Evolutionary conservation across 2,797 vertebrate genomes (phyloP), one percentile per base, ranked within the genome.

Genomic region (Buceros bicornis): DNA sequence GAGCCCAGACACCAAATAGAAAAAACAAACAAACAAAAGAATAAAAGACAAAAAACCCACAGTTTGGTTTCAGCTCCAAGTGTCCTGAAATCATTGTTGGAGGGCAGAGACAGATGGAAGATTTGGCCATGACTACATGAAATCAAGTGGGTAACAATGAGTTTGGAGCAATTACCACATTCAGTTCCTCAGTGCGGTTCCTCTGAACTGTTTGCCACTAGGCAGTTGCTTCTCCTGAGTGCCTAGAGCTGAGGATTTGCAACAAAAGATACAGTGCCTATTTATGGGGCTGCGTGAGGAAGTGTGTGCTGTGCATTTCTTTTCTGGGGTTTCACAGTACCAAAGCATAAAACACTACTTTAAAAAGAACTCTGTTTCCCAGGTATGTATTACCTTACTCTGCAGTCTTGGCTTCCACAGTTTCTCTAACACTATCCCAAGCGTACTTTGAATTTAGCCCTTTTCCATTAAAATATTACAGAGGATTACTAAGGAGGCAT

Each of bases 41-140:
- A 13, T 2, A 14, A 13, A 26, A 42, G 8, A 65, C 12, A 40
- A 61, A 57, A 26, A 33, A 16, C 1, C 8, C 64, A 33, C 31
- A 60, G 58, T 85, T 92, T 95, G 69, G 66, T 86, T 97, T 97
- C 90, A 94, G 71, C 76, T 97, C n/a, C 31, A 84, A 94, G 57
- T 92, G 72, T 95, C 94, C 74, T 94, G 78, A 97, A 97, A 93
- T 95, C 77, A 95, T 96, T 98, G 95, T 91, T 92, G 79, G 83
- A 93, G 74, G 56, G 82, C 89, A 93, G 89, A 96, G 82, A 95
- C 96, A 98, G 97, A 97, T 96, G 95, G 96, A 97, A 96, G 95
- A 88, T 96, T 97, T 96, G 91, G 85, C 91, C 92, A 82, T 79
- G 92, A 88, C 90, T 95, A 69, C 12, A 94, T 66, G 88, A 97